Evolutionary conservation across 2,797 vertebrate genomes (phyloP), one percentile per base, ranked within the genome.

Genomic region (Micrastur ruficollis): DNA sequence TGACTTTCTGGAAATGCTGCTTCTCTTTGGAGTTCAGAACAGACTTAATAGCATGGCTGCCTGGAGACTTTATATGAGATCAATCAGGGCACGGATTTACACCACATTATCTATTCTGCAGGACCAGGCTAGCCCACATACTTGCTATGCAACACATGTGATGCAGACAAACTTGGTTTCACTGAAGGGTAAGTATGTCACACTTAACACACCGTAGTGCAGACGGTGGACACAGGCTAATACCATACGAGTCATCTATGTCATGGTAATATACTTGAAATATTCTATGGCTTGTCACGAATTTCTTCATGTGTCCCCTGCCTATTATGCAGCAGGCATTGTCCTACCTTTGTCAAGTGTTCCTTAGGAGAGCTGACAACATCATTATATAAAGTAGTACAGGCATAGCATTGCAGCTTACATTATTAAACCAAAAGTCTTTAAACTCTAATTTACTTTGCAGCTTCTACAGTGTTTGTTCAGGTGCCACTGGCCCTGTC

Each of bases 371-470:
- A 86, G 22, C 4, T 74, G 91, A 86, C 81, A 91, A 16, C 55
- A 38, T 23, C 59, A 23, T 52, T n/a, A 29, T 0, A 52, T 5
- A 18, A 73, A 80, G 68, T 15, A 87, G 67, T 40, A 66, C 23
- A 8, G 63, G 71, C 80, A 70, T 1, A 88, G 79, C 56, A 14
- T 8, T 70, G 21, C 81, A 93, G 80, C 46, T 94, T 19, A 40
- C 56, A 27, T 92, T 49, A 92, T 84, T 86, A 75, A 97, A 75
- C 53, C 8, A 32, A 27, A 86, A 50, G 81, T 53, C 92, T 73
- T 79, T 12, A 71, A 93, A 84, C 71, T 84, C 66, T n/a, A 15
- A 93, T 96, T 84, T 68, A 55, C 58, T 86, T 32, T 58, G 50
- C 81, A 84, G 86, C 89, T 89, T 81, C 86, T 72, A 29, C 26